Conservation (phyloP, 2,113 vertebrate genomes). For the Actenoides lindsayi region DNA sequence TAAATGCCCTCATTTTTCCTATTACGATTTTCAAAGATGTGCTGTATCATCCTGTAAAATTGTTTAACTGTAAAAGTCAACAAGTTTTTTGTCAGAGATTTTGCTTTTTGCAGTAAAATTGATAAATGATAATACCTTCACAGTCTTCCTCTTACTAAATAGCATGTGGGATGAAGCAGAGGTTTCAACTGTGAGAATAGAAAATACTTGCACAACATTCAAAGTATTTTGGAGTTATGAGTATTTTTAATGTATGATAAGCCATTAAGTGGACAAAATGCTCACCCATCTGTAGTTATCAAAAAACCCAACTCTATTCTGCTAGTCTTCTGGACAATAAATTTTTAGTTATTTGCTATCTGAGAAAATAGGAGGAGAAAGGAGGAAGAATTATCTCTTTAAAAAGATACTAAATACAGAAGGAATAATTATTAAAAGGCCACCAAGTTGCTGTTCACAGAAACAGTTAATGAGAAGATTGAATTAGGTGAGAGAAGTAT, state of each 20-base stretch:
- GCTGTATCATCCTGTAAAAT: background rate
- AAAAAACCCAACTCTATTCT: background rate
- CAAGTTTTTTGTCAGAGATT: background rate
- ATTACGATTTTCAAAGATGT: background rate
- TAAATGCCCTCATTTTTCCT: background rate
- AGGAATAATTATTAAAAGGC: background rate
- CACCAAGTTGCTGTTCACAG: background rate
- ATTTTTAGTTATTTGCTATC: background rate
- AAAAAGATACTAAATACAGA: background rate
- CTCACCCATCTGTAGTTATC: background rate
- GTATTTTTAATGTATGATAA: background rate
- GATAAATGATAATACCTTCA: background rate
- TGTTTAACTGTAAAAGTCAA: background rate
- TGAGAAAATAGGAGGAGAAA: background rate
- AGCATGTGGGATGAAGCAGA: background rate
- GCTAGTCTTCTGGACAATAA: background rate
- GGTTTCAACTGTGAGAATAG: background rate
- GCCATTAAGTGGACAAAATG: background rate
- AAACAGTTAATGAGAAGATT: background rate
- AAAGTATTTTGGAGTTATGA: background rate
- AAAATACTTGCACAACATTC: background rate
- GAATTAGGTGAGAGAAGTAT: background rate
- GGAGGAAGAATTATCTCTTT: background rate
- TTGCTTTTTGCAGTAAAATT: constrained; percentile 1
- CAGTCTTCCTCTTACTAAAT: background rate